Base-by-base conservation (phyloP, 2,113 vertebrate species). In the Rostratula benghalensis region DNA sequence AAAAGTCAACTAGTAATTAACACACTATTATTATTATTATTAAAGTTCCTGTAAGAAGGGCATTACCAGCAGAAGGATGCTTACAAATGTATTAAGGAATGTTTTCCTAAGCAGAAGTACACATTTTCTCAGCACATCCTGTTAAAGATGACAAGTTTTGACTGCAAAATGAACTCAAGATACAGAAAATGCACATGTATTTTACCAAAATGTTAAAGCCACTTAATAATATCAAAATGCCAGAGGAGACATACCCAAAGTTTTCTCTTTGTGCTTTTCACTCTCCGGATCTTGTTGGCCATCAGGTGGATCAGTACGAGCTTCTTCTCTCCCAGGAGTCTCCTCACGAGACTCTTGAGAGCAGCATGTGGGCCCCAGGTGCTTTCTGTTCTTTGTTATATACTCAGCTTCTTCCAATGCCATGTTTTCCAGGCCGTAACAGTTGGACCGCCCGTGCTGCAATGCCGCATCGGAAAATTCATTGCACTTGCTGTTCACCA, bases 291-390 rank as follows among this genome's bases (percentile, higher is more conserved):
- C 98, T 30, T 99, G 98, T 45, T 99, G 99, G 7, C 98, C 97
- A 80, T 99, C 99, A 16, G 98, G 98, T 24, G 99, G 98, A 54
- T 99, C 98, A 5, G 98, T 98, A 74, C 98, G 98, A 68, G 98
- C 96, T 96, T 98, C 99, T 93, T 99, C 99, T 87, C 98, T 98
- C 25, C 98, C 99, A 6, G 99, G 99, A 56, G 98, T 99, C 85
- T 99, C 98, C 63, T 99, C 99, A 67, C 98, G 97, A 83, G 98
- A 96, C 89, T 98, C 98, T 10, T 97, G 97, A 14, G 98, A 87
- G 59, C 98, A 98, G 95, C 98, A 98, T 0, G 73, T 53, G 6
- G 97, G 93, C 28, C 81, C 96, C 6, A 83, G 97, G 96, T 96
- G 93, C 96, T 61, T 97, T 79, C 94, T 98, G 90, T 39, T 98